Evolutionary conservation across 2,113 vertebrate species (phyloP), one percentile per base, ranked within the genome.

Genomic region (Carassius carassius): DNA sequence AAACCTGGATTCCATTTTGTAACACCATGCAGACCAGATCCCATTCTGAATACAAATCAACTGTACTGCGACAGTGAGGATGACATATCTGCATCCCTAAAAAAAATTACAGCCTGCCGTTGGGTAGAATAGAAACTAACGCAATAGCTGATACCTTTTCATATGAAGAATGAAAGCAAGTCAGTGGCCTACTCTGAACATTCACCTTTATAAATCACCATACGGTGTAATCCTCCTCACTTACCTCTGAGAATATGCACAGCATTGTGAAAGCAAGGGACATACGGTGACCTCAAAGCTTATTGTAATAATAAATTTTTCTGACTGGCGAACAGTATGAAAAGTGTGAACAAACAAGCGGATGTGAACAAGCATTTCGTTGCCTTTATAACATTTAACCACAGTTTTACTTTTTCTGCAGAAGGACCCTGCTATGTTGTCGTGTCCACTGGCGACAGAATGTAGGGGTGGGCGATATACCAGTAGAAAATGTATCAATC

Each of bases 11-110:
- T 93, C 92, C 91, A 94, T 93, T 94, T 92, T 91, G 90, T 84
- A 62, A 65, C 86, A 81, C 82, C 69, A 81, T 91, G 90, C 69
- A 92, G 92, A 90, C 89, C 89, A 91, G 90, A 90, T 88, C 19
- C 88, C 90, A 90, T 89, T 90, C 85, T 92, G 92, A 94, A 95
- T 95, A 94, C 94, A 93, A 94, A 95, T 94, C 81, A 90, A 89
- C 90, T 87, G 86, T 91, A 89, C 65, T 82, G 82, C 69, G 23
- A 75, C 63, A 63, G n/a, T n/a, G 25, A 60, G 67, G 44, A 74
- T 1, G 14, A 19, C 77, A 14, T 8, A 41, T 21, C 5, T 21
- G 4, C 29, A 72, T 29, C 60, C 32, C 82, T 51, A 81, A 69
- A 76, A 77, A 72, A 80, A 86, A 77, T 51, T 65, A 80, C 67